Evolutionary conservation across 1,140 invertebrate genomes (phyloP).

Genomic region (Anastatus disparis): DNA sequence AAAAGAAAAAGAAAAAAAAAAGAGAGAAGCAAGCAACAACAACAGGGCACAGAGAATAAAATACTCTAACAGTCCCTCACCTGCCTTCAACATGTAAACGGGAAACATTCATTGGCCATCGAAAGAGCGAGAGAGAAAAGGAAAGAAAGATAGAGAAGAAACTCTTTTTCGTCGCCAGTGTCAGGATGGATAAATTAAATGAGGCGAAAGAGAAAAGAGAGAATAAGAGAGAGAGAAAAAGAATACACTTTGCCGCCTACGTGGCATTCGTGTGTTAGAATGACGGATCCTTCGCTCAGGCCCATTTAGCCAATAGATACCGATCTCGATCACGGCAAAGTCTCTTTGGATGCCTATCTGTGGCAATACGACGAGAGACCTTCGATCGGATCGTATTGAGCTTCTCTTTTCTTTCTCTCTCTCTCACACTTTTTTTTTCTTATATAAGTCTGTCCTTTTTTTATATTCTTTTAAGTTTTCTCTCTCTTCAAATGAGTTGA

Average conservation of each 20-base stretch:
- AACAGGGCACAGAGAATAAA: too few species aligned
- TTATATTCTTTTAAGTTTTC: too few species aligned
- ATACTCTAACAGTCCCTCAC: not conserved
- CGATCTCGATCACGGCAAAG: constrained; percentile 56
- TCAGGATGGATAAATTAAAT: constrained; percentile 59
- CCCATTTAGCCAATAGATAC: constrained; percentile 62
- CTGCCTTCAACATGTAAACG: constrained; percentile 32
- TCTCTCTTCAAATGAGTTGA: too few species aligned
- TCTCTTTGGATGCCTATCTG: constrained; percentile 49
- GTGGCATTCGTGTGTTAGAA: constrained; percentile 55
- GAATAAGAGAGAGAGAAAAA: not conserved
- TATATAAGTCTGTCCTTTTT: too few species aligned
- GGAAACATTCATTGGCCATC: constrained; percentile 48
- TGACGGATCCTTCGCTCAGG: constrained; percentile 59
- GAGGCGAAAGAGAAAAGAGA: constrained; percentile 45
- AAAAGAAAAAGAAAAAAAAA: not conserved
- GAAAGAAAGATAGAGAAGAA: too few species aligned
- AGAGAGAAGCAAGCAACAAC: too few species aligned
- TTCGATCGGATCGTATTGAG: constrained; percentile 29
- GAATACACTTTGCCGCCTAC: constrained; percentile 40
- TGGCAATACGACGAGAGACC: constrained; percentile 18
- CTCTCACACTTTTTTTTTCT: constrained; percentile 6
- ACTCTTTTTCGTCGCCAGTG: constrained; percentile 42
- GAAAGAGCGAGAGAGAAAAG: constrained; percentile 34
- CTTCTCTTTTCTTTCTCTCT: constrained; percentile 1